phyloP scores from a whole-genome alignment of 2,888 invertebrate genomes.

The Uropetala carovei region DNA sequence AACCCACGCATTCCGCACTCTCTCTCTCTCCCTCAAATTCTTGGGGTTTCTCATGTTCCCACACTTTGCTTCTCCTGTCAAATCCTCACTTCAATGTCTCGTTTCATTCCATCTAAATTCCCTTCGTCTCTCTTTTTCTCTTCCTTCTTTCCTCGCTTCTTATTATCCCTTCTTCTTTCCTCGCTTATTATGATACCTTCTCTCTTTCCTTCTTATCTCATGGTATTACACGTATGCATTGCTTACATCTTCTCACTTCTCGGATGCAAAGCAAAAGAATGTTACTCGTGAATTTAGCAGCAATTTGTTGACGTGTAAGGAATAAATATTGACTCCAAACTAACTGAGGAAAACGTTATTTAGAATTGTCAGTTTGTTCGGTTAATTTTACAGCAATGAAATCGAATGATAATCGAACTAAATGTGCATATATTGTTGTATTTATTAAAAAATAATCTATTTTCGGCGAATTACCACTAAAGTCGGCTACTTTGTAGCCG shows the following conservation, averaged over 20 bases:
- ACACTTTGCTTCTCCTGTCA: background rate
- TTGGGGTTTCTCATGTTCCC: background rate
- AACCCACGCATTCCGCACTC: background rate
- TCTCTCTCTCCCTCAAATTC: background rate
- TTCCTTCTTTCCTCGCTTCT: background rate
- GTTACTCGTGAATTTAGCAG: background rate
- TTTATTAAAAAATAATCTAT: no score
- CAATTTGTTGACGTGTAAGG: background rate
- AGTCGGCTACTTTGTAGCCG: no score
- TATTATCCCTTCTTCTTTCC: background rate
- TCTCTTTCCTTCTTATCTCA: background rate
- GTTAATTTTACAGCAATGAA: no score
- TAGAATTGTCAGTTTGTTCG: no score
- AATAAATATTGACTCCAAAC: no score
- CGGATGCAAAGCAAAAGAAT: background rate
- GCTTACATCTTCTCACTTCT: background rate
- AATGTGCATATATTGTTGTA: no score
- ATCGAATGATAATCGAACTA: no score
- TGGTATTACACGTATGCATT: background rate
- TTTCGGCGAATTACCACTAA: no score
- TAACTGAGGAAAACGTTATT: no score
- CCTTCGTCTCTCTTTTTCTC: background rate
- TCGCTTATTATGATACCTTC: background rate
- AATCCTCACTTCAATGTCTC: background rate
- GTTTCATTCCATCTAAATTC: background rate